Conservation (phyloP, 2,113 vertebrate genomes). For the Malurus cyaneus region DNA sequence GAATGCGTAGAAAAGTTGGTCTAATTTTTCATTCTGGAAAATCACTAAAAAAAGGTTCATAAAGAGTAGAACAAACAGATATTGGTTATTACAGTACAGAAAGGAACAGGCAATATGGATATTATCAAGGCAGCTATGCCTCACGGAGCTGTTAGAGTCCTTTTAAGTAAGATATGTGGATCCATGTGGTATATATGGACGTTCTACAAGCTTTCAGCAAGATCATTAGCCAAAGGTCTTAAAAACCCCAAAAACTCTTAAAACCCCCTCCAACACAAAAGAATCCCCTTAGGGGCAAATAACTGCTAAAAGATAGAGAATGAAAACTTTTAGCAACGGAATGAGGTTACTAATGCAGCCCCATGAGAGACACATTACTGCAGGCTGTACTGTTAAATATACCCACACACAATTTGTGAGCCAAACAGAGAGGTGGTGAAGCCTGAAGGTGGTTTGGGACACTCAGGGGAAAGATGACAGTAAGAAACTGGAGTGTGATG, state of each 20-base stretch:
- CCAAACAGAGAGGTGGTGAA: neutral
- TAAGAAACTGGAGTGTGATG: neutral
- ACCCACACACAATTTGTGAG: neutral
- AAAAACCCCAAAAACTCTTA: neutral
- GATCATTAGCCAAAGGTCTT: neutral
- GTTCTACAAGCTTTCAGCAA: neutral
- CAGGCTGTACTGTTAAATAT: neutral
- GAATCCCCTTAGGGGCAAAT: neutral
- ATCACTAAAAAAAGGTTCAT: neutral
- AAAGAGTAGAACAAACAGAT: neutral
- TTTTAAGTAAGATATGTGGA: neutral
- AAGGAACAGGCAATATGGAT: neutral
- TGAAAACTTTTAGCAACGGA: neutral
- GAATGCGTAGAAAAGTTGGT: neutral
- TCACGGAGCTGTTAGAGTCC: neutral
- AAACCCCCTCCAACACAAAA: neutral
- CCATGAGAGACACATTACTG: neutral
- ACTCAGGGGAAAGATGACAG: neutral
- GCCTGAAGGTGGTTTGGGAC: neutral
- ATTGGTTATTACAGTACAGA: neutral
- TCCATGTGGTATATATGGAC: neutral
- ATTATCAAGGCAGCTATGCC: neutral
- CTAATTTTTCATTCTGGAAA: neutral
- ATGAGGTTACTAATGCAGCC: neutral
- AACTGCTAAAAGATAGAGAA: neutral